Percentiles rank a stretch among this genome's conserved stretches.
phyloP scores from a whole-genome alignment of 2,888 invertebrate species.

The Acanthococcus lagerstroemiae region DNA sequence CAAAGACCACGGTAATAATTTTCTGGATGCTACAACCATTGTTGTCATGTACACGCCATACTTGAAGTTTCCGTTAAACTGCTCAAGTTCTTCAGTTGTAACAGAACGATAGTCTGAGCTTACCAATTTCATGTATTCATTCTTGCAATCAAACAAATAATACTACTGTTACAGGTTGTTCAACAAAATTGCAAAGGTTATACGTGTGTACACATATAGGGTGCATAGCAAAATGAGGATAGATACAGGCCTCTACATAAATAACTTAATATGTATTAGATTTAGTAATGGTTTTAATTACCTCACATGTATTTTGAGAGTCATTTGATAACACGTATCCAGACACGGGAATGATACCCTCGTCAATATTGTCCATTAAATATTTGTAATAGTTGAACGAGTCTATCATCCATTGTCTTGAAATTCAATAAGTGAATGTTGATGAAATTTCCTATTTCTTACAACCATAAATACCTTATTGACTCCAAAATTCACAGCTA shows the following conservation, averaged over 20 bases:
- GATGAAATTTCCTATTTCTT: too few species aligned
- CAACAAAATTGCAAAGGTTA: too few species aligned
- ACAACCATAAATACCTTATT: too few species aligned
- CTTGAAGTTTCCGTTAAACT: not conserved
- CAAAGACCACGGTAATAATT: not conserved
- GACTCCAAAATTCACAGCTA: too few species aligned
- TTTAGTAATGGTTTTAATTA: not conserved
- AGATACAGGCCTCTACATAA: not conserved
- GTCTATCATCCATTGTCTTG: not conserved
- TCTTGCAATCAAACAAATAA: too few species aligned
- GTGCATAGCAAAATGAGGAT: not conserved
- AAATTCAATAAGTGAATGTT: too few species aligned
- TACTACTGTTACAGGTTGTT: too few species aligned
- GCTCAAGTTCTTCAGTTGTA: not conserved
- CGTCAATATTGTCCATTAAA: not conserved
- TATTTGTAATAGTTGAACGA: not conserved
- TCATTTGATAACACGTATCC: not conserved
- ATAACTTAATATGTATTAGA: not conserved
- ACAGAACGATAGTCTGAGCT: not conserved
- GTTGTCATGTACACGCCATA: not conserved
- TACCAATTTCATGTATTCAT: not conserved
- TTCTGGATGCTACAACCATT: not conserved
- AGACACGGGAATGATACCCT: not conserved
- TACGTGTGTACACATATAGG: too few species aligned
- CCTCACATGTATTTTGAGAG: not conserved